These are phyloP conservation scores for Apoda limacodes DNA, from an alignment of 2,888 invertebrate genomes.

Conservation along the genomic window DNA sequence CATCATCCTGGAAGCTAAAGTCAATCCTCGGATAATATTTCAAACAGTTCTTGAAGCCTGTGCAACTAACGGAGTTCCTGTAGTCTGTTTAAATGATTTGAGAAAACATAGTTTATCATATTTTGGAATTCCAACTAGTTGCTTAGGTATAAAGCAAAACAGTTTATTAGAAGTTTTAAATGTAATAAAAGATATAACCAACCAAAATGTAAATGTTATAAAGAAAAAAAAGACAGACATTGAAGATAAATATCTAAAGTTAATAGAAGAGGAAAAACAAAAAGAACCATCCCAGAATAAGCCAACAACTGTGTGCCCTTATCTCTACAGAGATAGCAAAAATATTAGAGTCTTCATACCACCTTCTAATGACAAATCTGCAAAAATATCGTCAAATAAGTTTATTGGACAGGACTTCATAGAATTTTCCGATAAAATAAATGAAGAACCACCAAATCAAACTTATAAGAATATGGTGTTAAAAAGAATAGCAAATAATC, in stretches of 20 bases:
- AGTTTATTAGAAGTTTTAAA: conserved; percentile 27
- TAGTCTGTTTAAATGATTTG: conserved; percentile 45
- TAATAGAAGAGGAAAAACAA: conserved; percentile 13
- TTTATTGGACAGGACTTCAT: conserved; percentile 50
- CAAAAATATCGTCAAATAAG: conserved; percentile 19
- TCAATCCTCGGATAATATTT: conserved; percentile 49
- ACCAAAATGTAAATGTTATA: conserved; percentile 24
- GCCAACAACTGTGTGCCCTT: conserved; percentile 23
- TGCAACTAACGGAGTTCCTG: conserved; percentile 30
- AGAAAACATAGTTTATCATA: conserved; percentile 28
- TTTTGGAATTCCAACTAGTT: conserved; percentile 55
- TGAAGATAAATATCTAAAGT: conserved; percentile 9
- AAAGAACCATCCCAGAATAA: conserved; percentile 14
- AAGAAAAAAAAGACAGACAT: conserved; percentile 4
- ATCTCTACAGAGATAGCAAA: conserved; percentile 43
- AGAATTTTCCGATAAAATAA: conserved; percentile 29
- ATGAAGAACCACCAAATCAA: conserved; percentile 21
- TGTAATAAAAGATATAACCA: conserved; percentile 28
- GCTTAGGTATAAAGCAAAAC: conserved; percentile 41
- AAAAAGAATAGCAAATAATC: conserved; percentile 50
- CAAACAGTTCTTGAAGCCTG: conserved; percentile 50
- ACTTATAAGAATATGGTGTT: conserved; percentile 49
- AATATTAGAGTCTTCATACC: conserved; percentile 47
- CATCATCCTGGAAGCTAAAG: conserved; percentile 46
- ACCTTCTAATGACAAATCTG: conserved; percentile 14